A percentile compares a stretch with the other conserved stretches of the same genome.
Evolutionary conservation across 1,140 invertebrate species (phyloP).

Genomic region (Drosophila yakuba): DNA sequence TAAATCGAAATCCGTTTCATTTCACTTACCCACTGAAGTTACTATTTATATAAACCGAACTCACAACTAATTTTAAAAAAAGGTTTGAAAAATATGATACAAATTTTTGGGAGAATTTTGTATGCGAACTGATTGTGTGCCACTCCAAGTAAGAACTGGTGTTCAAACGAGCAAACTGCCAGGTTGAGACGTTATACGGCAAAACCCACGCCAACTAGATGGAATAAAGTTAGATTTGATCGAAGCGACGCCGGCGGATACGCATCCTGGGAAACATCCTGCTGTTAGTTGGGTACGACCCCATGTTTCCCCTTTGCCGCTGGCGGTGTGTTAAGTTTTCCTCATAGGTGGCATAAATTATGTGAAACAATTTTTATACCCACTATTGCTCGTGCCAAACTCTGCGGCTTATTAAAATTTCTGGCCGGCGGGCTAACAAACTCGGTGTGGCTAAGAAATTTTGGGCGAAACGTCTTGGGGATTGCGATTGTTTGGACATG

Average conservation of each 20-base stretch:
- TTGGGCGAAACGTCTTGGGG: constrained; percentile 8
- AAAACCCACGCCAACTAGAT: neutral
- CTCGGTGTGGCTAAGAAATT: constrained; percentile 10
- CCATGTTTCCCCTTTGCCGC: neutral
- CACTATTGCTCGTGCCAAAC: constrained; percentile 12
- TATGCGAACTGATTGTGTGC: neutral
- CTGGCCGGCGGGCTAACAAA: constrained; percentile 42
- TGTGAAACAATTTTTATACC: constrained; percentile 54
- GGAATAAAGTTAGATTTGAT: constrained; percentile 29
- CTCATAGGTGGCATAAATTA: constrained; percentile 49
- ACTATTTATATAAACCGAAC: neutral
- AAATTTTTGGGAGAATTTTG: neutral
- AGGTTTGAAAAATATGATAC: neutral
- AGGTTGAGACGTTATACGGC: neutral
- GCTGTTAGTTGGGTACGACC: neutral
- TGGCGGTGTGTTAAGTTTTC: constrained; percentile 9
- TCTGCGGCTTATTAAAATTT: constrained; percentile 68
- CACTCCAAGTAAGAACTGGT: neutral
- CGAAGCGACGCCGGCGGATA: constrained; percentile 16
- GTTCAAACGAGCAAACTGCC: neutral
- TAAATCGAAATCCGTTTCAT: too few species aligned
- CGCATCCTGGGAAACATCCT: constrained; percentile 21
- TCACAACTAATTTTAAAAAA: neutral
- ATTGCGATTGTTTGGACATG: constrained; percentile 40
- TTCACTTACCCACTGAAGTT: neutral